Base-by-base conservation (phyloP, 2,113 vertebrate species). In the Colossoma macropomum region DNA sequence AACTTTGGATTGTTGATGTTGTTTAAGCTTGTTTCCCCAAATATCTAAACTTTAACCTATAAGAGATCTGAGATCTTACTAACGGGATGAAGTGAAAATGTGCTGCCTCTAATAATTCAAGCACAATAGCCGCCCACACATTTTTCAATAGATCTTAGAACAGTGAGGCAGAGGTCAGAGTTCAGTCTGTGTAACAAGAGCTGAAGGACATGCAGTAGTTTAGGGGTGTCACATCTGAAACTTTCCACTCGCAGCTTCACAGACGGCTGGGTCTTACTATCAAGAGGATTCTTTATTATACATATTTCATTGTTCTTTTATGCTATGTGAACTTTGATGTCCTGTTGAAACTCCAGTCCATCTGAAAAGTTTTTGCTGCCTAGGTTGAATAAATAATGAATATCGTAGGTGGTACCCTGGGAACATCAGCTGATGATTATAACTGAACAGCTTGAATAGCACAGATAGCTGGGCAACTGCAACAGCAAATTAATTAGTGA, bases 401-500 rank as follows among this genome's bases (percentile, higher is more conserved):
- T 27, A 23, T 4, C 60, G 30, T 21, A 17, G 66, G 66, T 72
- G 83, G 80, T 81, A 68, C 56, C 80, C 19, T 74, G 81, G 87
- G 88, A 84, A 86, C 38, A 87, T 77, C 52, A 81, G 71, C 82
- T 90, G 85, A 89, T 90, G 56, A 84, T 89, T 52, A 74, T 13
- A 12, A 27, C 62, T 83, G 74, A 86, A 87, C 88, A 88, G 79
- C 79, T 88, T 89, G 84, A 90, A 90, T 89, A 90, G 88, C 80
- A 79, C 80, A 74, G 77, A 84, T 86, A 89, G 86, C 77, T 82
- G 60, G 77, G 60, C 83, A 69, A 59, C 84, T 84, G 70, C 66
- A 80, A 84, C 86, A 83, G 78, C 34, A 30, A 85, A 74, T 89
- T 89, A 82, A 89, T 81, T 89, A 82, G 83, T 75, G 75, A 90